These are phyloP conservation scores for Montipora capitata DNA, from an alignment of 92 coral and sea anemone genomes.

Conservation along the genomic window DNA sequence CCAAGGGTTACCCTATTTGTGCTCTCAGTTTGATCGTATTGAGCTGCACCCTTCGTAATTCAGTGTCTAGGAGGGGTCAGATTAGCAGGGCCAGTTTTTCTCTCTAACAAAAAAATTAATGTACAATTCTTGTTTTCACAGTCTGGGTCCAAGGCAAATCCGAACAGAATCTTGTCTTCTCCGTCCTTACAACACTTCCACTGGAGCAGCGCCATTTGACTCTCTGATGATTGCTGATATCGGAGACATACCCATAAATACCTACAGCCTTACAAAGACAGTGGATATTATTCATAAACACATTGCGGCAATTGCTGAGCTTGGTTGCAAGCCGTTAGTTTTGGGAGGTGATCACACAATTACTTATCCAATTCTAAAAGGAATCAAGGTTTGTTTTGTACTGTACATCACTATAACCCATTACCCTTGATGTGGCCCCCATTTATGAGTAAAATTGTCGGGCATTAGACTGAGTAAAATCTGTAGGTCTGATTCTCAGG, in stretches of 20 bases:
- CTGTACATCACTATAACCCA: not conserved
- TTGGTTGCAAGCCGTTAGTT: constrained; percentile 86
- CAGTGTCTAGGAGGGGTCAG: too few species aligned
- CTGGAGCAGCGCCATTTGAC: constrained; percentile 96
- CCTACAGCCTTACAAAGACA: constrained; percentile 77
- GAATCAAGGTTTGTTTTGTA: constrained; percentile 80
- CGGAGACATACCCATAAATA: constrained; percentile 93
- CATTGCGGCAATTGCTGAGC: constrained; percentile 63
- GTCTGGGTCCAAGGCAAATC: constrained; percentile 95
- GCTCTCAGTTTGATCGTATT: too few species aligned
- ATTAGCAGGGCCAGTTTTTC: too few species aligned
- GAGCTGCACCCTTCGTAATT: too few species aligned
- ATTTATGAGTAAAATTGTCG: too few species aligned
- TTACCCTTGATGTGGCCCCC: too few species aligned
- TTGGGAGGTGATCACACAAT: constrained; percentile 95
- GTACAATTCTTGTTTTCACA: not conserved
- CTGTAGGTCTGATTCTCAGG: too few species aligned
- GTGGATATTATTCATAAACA: constrained; percentile 75
- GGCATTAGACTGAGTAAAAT: too few species aligned
- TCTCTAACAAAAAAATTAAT: too few species aligned
- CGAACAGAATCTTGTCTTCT: constrained; percentile 89
- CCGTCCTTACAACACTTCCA: constrained; percentile 86
- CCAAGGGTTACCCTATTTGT: too few species aligned
- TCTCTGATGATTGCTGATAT: constrained; percentile 93
- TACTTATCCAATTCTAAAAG: constrained; percentile 88